These are phyloP conservation scores for Coregonus sp. DNA, from an alignment of 2,797 vertebrate species.

Conservation along the genomic window DNA sequence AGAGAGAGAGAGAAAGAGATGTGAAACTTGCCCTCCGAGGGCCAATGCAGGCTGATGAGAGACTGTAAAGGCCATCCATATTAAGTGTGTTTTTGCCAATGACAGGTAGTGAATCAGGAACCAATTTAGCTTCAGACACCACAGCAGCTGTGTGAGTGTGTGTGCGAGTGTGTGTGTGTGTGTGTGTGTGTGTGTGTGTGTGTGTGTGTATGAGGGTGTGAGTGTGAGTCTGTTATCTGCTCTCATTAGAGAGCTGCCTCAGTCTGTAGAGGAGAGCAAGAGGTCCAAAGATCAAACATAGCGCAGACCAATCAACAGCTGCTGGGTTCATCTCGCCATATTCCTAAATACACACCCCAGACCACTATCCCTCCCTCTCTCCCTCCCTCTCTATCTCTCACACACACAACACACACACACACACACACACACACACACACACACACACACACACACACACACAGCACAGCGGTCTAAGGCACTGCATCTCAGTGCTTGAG, in stretches of 20 bases:
- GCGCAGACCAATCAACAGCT: constrained; percentile 68
- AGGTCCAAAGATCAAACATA: constrained; percentile 54
- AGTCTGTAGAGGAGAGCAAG: constrained; percentile 41
- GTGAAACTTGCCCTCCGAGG: not conserved
- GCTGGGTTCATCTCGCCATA: constrained; percentile 41
- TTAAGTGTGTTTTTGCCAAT: not conserved
- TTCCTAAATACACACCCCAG: constrained; percentile 14
- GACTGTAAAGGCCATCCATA: not conserved
- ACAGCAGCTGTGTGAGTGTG: constrained; percentile 1
- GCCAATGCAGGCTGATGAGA: not conserved
- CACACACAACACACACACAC: not conserved
- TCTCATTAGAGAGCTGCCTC: constrained; percentile 58
- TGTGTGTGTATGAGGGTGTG: constrained; percentile 1
- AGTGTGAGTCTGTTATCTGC: not conserved
- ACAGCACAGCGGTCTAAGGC: no score
- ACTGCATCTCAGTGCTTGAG: no score
- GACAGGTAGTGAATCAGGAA: not conserved
- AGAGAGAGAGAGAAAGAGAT: not conserved
- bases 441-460: not conserved
- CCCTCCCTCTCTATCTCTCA: no score
- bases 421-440: not conserved
- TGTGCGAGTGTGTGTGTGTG: not conserved
- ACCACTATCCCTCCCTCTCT: not conserved
- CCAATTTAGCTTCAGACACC: constrained; percentile 7
- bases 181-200: constrained; percentile 13